phyloP scores from a whole-genome alignment of 2,797 vertebrate genomes.

The Aythya fuligula region DNA sequence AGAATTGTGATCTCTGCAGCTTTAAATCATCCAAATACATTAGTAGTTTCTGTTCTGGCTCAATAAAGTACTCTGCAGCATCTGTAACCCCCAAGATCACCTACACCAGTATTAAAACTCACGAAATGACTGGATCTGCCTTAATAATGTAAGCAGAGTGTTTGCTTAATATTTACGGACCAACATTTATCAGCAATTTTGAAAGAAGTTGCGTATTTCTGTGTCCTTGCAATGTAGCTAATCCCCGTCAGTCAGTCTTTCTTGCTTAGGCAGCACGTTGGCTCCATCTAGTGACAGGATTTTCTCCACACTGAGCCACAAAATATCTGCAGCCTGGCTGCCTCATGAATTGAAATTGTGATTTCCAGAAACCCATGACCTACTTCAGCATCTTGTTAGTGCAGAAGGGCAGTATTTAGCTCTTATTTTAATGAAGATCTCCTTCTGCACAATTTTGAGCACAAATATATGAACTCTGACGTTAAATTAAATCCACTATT shows the following conservation, averaged over 20 bases:
- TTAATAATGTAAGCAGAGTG: neutral
- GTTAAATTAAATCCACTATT: neutral
- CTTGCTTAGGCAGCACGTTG: neutral
- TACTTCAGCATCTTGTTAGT: neutral
- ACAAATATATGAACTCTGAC: neutral
- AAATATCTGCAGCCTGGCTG: neutral
- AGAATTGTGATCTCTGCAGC: neutral
- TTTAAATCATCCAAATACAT: neutral
- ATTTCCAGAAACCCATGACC: neutral
- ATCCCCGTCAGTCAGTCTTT: neutral
- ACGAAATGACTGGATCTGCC: neutral
- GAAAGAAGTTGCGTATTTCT: neutral
- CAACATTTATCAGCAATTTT: neutral
- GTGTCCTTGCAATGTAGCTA: fast-evolving
- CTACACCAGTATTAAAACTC: neutral
- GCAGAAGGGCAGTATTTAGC: neutral
- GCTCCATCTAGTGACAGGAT: conserved; percentile 53
- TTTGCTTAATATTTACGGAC: neutral
- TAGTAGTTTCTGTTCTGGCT: neutral
- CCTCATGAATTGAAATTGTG: neutral
- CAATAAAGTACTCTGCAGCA: neutral
- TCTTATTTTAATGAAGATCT: neutral
- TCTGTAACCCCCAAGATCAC: neutral
- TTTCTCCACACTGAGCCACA: neutral
- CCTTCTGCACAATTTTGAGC: neutral